Evolutionary conservation across 2,113 vertebrate species (phyloP).

Genomic region (Caracal caracal): DNA sequence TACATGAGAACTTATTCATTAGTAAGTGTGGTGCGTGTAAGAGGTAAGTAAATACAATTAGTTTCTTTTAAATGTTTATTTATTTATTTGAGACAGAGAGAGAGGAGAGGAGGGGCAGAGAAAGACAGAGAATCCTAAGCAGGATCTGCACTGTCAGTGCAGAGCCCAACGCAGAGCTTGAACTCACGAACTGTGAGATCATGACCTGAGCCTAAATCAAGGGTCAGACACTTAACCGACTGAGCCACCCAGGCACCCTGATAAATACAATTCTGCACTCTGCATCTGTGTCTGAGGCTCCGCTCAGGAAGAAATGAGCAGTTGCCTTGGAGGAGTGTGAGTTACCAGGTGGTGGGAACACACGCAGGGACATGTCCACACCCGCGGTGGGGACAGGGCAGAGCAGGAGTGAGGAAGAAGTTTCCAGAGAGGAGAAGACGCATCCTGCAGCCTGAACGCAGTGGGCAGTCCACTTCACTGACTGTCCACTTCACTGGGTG

Average conservation of each 20-base stretch:
- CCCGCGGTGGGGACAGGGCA: accelerated
- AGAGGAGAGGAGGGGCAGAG: too few species aligned
- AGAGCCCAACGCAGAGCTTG: too few species aligned
- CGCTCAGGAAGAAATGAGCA: neutral
- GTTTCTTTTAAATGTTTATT: too few species aligned
- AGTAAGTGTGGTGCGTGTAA: neutral
- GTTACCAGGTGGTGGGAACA: neutral
- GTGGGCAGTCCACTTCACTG: too few species aligned
- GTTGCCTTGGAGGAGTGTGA: neutral
- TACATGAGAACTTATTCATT: neutral
- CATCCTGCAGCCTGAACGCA: neutral
- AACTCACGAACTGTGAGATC: too few species aligned
- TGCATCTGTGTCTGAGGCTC: neutral
- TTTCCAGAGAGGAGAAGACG: neutral
- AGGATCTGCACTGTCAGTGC: too few species aligned
- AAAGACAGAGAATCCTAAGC: too few species aligned
- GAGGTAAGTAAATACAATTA: neutral
- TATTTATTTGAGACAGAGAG: too few species aligned
- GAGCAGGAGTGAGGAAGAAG: neutral
- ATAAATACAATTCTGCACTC: neutral
- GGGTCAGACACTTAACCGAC: too few species aligned
- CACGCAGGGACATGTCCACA: too few species aligned
- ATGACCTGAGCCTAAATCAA: too few species aligned
- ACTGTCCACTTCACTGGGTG: neutral
- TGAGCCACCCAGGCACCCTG: too few species aligned